These are phyloP conservation scores for Pocota personata DNA, from an alignment of 2,888 invertebrate species.

Conservation along the genomic window DNA sequence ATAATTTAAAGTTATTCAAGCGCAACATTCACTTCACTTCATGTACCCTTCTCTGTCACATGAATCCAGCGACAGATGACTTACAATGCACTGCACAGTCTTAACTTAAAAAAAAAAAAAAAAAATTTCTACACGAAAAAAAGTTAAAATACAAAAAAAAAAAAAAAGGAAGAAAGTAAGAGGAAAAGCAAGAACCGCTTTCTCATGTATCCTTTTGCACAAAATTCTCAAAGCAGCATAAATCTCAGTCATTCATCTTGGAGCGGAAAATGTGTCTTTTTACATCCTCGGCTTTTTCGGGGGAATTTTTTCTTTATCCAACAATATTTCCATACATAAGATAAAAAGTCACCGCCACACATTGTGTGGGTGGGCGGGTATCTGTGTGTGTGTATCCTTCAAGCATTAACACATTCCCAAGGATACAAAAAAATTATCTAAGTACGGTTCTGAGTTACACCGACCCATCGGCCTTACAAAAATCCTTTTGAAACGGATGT, in stretches of 20 bases:
- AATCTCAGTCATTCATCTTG: constrained; percentile 71
- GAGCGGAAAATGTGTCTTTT: constrained; percentile 62
- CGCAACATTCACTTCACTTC: constrained; percentile 65
- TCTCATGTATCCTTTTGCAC: constrained; percentile 49
- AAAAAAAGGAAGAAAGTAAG: constrained; percentile 1
- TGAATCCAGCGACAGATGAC: constrained; percentile 50
- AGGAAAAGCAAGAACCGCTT: constrained; percentile 36
- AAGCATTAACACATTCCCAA: constrained; percentile 18
- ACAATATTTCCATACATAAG: constrained; percentile 48
- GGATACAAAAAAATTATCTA: constrained; percentile 49
- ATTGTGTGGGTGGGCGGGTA: neutral
- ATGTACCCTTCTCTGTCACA: constrained; percentile 42
- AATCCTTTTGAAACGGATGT: constrained; percentile 56
- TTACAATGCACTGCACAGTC: constrained; percentile 53
- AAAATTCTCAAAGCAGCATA: constrained; percentile 61
- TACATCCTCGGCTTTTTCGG: constrained; percentile 24
- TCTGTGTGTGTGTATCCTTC: constrained; percentile 2
- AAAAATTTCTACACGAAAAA: neutral
- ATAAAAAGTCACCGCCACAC: constrained; percentile 32
- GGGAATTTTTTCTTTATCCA: constrained; percentile 8
- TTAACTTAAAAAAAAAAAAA: constrained; percentile 33
- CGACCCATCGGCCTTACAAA: constrained; percentile 22
- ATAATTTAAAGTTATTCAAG: constrained; percentile 68
- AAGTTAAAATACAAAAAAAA: constrained; percentile 21
- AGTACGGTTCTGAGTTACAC: constrained; percentile 42